phyloP scores from a whole-genome alignment of 2,888 invertebrate genomes.

The Willowsia nigromaculata region DNA sequence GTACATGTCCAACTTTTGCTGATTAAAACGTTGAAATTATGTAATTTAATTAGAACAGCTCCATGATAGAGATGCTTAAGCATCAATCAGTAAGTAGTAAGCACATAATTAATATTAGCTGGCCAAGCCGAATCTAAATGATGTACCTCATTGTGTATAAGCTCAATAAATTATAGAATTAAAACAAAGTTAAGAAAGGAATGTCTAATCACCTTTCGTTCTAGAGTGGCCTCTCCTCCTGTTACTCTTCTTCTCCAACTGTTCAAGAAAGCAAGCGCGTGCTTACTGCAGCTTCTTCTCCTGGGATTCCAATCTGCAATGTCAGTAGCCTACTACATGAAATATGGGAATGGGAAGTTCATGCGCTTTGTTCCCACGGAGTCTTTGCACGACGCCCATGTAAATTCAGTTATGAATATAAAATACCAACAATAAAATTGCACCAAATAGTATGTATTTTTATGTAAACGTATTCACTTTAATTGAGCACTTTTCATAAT shows the following conservation, averaged over 20 bases:
- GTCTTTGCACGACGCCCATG: slow-evolving; percentile 14
- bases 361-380: slow-evolving; percentile 56
- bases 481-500: slow-evolving; percentile 28
- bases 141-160: not conserved
- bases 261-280: slow-evolving; percentile 4
- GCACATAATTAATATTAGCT: not conserved
- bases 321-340: slow-evolving; percentile 30
- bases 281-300: slow-evolving; percentile 1
- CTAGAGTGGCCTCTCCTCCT: not conserved
- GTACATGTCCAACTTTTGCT: not conserved
- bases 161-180: not conserved
- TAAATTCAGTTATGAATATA: not conserved
- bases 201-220: slow-evolving; percentile 52
- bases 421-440: not conserved
- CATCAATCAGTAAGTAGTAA: not conserved
- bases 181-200: not conserved
- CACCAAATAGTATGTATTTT: not conserved
- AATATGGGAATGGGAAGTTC: slow-evolving; percentile 63
- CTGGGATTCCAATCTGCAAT: not conserved
- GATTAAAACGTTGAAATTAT: slow-evolving; percentile 20
- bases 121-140: not conserved
- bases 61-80: not conserved
- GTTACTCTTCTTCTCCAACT: slow-evolving; percentile 6
- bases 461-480: slow-evolving; percentile 14
- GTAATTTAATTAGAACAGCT: not conserved